Percentiles rank a stretch among this genome's conserved stretches.
These are phyloP conservation scores for Eumaeus atala DNA, from an alignment of 1,140 invertebrate species.

Conservation along the genomic window DNA sequence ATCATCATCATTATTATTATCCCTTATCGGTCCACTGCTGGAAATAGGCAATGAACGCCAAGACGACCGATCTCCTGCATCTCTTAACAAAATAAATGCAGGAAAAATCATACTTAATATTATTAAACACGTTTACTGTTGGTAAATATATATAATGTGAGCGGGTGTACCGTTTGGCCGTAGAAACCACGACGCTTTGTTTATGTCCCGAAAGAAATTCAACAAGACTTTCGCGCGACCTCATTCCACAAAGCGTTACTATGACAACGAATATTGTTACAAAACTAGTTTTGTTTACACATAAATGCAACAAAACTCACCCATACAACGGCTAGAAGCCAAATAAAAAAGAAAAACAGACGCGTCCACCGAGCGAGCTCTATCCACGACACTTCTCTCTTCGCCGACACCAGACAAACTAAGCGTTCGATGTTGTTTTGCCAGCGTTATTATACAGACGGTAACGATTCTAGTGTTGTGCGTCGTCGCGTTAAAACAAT, in stretches of 20 bases:
- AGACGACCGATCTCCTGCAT: too few species aligned
- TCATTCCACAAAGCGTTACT: too few species aligned
- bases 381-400: slow-evolving; percentile 39
- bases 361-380: slow-evolving; percentile 51
- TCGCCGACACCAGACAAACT: slow-evolving; percentile 57
- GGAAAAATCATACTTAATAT: too few species aligned
- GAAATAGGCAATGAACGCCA: too few species aligned
- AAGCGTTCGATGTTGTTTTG: slow-evolving; percentile 43
- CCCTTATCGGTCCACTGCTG: too few species aligned
- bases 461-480: slow-evolving; percentile 28
- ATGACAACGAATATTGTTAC: too few species aligned
- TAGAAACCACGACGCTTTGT: too few species aligned
- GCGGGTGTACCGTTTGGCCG: background rate
- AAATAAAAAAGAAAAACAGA: slow-evolving; percentile 72
- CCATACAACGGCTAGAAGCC: slow-evolving; percentile 76
- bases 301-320: slow-evolving; percentile 47
- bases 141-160: background rate
- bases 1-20: too few species aligned
- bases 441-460: slow-evolving; percentile 51
- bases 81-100: too few species aligned
- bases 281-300: slow-evolving; percentile 14
- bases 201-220: too few species aligned
- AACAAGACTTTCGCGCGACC: too few species aligned
- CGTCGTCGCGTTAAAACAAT: background rate
- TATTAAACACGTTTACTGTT: too few species aligned